Evolutionary conservation across 2,888 invertebrate species (phyloP).

Genomic region (Nebria salina): DNA sequence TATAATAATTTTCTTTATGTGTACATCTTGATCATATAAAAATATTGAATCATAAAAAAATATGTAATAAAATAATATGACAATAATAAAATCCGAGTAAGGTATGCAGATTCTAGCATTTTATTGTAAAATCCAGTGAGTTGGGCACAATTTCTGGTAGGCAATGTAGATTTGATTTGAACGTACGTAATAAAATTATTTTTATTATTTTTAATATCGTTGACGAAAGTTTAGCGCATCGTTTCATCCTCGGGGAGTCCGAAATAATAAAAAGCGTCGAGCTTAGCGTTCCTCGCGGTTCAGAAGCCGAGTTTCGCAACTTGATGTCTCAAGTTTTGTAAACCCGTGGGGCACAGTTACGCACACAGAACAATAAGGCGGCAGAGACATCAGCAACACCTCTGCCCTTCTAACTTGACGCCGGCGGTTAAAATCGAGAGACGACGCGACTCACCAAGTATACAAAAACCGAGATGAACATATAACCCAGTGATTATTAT

Average conservation of each 20-base stretch:
- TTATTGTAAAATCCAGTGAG: not conserved
- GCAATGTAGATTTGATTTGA: not conserved
- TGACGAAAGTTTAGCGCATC: conserved; percentile 23
- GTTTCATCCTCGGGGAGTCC: conserved; percentile 33
- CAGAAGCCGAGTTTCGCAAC: conserved; percentile 35
- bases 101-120: not conserved
- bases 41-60: not conserved
- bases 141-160: not conserved
- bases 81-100: not conserved
- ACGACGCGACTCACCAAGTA: conserved; percentile 7
- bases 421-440: not conserved
- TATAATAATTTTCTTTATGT: too few species aligned
- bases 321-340: conserved; percentile 44
- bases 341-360: conserved; percentile 41
- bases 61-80: not conserved
- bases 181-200: conserved; percentile 35
- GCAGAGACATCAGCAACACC: conserved; percentile 9
- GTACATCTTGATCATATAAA: too few species aligned
- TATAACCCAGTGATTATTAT: conserved; percentile 13
- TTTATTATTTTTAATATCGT: conserved; percentile 44
- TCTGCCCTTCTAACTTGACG: not conserved
- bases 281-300: conserved; percentile 36
- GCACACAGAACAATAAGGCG: conserved; percentile 24
- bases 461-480: conserved; percentile 14
- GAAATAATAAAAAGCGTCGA: conserved; percentile 42